Percentiles rank a stretch among this genome's conserved stretches.
Evolutionary conservation across 2,113 vertebrate species (phyloP).

Genomic region (Bos taurus): ARS-UCD2.0 NC_037336.1:91612501-91613000

Average conservation of each 20-base stretch:
- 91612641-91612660: not conserved
- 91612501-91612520: not conserved
- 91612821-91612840: not conserved
- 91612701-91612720: not conserved
- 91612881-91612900: not conserved
- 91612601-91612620: not conserved
- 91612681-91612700: no score
- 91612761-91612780: fast-evolving
- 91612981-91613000: not conserved
- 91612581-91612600: not conserved
- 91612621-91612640: not conserved
- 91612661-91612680: not conserved
- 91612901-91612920: not conserved
- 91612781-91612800: no score
- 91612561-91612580: not conserved
- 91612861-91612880: not conserved
- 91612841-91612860: not conserved
- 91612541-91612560: not conserved
- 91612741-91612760: not conserved
- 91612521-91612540: no score
- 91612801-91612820: fast-evolving
- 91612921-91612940: not conserved
- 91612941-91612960: not conserved
- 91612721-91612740: fast-evolving
- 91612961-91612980: not conserved